Evolutionary conservation across 2,888 invertebrate genomes (phyloP).

Genomic region (Xestia rhomboidea): DNA sequence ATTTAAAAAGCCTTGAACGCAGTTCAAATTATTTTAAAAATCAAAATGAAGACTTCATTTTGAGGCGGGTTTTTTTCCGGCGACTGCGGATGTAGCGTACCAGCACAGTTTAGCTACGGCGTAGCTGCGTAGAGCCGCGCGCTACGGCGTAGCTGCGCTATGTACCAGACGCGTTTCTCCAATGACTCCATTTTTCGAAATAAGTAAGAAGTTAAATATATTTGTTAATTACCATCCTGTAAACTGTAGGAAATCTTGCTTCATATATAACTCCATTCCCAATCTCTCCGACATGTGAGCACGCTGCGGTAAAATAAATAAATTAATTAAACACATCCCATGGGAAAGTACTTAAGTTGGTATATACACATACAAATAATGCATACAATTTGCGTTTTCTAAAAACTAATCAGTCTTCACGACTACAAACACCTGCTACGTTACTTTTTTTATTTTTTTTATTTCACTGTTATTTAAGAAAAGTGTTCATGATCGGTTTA

Average conservation of each 20-base stretch:
- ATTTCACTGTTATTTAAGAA: neutral
- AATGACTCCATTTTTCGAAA: neutral
- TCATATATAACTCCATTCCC: slow-evolving; percentile 96
- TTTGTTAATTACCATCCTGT: slow-evolving; percentile 94
- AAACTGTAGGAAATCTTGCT: slow-evolving; percentile 97
- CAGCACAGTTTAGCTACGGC: neutral
- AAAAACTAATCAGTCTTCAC: neutral
- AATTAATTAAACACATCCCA: neutral
- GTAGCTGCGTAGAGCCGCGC: slow-evolving; percentile 10
- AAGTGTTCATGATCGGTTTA: neutral
- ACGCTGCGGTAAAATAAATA: slow-evolving; percentile 88
- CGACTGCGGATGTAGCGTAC: neutral
- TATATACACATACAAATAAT: neutral
- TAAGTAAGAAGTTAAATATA: neutral
- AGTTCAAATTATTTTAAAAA: too few species aligned
- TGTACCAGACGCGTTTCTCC: neutral
- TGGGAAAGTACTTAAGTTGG: neutral
- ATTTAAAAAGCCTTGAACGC: too few species aligned
- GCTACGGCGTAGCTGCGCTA: slow-evolving; percentile 24
- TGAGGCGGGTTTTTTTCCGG: neutral
- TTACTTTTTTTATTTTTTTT: too few species aligned
- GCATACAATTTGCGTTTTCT: neutral
- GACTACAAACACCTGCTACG: neutral
- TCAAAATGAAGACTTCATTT: too few species aligned
- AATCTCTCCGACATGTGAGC: slow-evolving; percentile 94